phyloP scores from a whole-genome alignment of 1,140 invertebrate genomes.

The Hycleus cichorii region DNA sequence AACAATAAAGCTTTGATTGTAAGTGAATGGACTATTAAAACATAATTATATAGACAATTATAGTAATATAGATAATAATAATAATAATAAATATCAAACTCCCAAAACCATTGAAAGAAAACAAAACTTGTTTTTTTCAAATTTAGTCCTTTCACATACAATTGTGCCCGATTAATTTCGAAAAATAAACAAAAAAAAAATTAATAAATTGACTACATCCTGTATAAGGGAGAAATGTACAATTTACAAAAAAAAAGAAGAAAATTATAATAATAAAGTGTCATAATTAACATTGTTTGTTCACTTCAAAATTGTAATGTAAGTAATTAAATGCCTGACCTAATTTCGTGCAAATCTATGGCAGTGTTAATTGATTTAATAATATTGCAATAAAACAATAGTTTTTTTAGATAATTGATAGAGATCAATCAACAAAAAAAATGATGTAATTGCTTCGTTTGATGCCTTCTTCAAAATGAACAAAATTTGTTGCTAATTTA shows the following conservation, averaged over 20 bases:
- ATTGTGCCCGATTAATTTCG: constrained; percentile 5
- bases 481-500: too few species aligned
- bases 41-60: too few species aligned
- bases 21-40: constrained; percentile 12
- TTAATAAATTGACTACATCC: neutral
- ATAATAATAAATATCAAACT: too few species aligned
- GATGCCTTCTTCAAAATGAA: too few species aligned
- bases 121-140: too few species aligned
- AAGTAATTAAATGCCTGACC: constrained; percentile 7
- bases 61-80: too few species aligned
- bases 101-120: too few species aligned
- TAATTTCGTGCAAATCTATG: constrained; percentile 2
- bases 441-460: too few species aligned
- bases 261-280: too few species aligned
- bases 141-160: constrained; percentile 9
- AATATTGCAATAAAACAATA: constrained; percentile 18
- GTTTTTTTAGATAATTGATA: too few species aligned
- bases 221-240: neutral
- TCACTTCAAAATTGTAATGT: neutral
- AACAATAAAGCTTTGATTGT: constrained; percentile 7
- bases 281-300: too few species aligned
- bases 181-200: constrained; percentile 20
- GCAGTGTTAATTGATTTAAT: constrained; percentile 23
- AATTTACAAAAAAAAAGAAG: neutral
- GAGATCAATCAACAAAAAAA: too few species aligned